Evolutionary conservation across 2,888 invertebrate genomes (phyloP).

Genomic region (Cryptus armator): DNA sequence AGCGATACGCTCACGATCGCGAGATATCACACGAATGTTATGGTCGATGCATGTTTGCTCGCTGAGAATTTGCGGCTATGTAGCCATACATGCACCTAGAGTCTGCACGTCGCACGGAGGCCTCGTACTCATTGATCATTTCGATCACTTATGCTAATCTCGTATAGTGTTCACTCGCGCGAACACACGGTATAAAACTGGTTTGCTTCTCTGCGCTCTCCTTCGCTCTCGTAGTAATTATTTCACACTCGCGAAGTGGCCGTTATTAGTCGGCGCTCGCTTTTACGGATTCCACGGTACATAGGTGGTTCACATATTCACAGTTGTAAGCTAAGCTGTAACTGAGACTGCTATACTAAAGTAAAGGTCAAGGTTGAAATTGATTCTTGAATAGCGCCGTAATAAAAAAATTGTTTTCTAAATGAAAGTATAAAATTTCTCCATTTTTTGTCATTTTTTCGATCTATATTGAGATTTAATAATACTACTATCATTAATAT

Average conservation of each 20-base stretch:
- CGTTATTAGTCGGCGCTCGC: slow-evolving; percentile 78
- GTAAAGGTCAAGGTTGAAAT: not conserved
- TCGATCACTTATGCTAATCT: slow-evolving; percentile 83
- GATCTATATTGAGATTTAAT: too few relatives aligned
- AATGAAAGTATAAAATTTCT: not conserved
- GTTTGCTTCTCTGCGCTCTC: slow-evolving; percentile 72
- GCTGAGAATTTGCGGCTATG: slow-evolving; percentile 47
- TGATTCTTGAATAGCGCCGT: not conserved
- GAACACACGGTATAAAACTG: slow-evolving; percentile 74
- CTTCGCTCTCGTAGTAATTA: slow-evolving; percentile 80
- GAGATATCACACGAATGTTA: slow-evolving; percentile 58
- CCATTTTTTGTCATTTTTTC: too few relatives aligned
- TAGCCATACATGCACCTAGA: slow-evolving; percentile 58
- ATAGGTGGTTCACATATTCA: slow-evolving; percentile 24
- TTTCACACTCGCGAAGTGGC: slow-evolving; percentile 83
- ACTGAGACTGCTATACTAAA: not conserved
- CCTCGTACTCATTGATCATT: slow-evolving; percentile 81
- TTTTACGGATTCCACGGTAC: slow-evolving; percentile 39
- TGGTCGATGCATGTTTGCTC: slow-evolving; percentile 53
- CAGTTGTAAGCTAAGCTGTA: slow-evolving; percentile 20
- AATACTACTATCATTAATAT: too few relatives aligned
- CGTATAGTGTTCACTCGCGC: slow-evolving; percentile 63
- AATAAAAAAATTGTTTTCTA: not conserved
- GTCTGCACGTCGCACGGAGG: slow-evolving; percentile 72
- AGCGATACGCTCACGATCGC: slow-evolving; percentile 53